These are phyloP conservation scores for Calameuta filiformis DNA, from an alignment of 2,888 invertebrate genomes.

Conservation along the genomic window DNA sequence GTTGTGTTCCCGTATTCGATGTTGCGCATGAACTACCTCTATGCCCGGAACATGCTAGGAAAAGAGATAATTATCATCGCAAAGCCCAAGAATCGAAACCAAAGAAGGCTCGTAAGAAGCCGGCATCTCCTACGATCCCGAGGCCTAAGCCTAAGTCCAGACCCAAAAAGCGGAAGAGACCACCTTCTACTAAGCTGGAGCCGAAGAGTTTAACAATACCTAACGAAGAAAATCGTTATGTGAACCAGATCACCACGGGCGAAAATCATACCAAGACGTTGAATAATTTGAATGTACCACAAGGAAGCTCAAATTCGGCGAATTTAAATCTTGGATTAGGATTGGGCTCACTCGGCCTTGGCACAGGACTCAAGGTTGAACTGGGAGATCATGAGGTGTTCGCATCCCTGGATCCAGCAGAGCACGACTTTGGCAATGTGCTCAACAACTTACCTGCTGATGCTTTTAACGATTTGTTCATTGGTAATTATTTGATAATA, in stretches of 20 bases:
- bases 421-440: slow-evolving; percentile 81
- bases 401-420: slow-evolving; percentile 69
- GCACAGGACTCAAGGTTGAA: slow-evolving; percentile 58
- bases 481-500: slow-evolving; percentile 67
- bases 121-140: slow-evolving; percentile 68
- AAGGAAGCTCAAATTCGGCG: slow-evolving; percentile 48
- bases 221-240: slow-evolving; percentile 26
- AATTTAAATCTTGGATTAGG: slow-evolving; percentile 57
- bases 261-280: slow-evolving; percentile 56
- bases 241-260: slow-evolving; percentile 45
- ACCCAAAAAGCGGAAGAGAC: slow-evolving; percentile 61
- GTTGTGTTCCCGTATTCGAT: slow-evolving; percentile 83
- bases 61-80: slow-evolving; percentile 85
- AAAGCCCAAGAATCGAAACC: slow-evolving; percentile 81
- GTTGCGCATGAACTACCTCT: slow-evolving; percentile 84
- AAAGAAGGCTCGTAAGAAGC: slow-evolving; percentile 76
- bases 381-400: slow-evolving; percentile 63
- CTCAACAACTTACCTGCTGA: slow-evolving; percentile 83
- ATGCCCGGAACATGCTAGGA: slow-evolving; percentile 87
- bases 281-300: slow-evolving; percentile 56
- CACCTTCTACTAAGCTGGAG: slow-evolving; percentile 48
- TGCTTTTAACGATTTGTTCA: slow-evolving; percentile 85
- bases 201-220: slow-evolving; percentile 29
- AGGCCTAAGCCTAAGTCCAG: slow-evolving; percentile 66
- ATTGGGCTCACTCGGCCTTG: slow-evolving; percentile 39